Percentiles rank a stretch among this genome's conserved stretches.
Conservation (phyloP, 2,797 vertebrate genomes). For the Acanthornis magna region DNA sequence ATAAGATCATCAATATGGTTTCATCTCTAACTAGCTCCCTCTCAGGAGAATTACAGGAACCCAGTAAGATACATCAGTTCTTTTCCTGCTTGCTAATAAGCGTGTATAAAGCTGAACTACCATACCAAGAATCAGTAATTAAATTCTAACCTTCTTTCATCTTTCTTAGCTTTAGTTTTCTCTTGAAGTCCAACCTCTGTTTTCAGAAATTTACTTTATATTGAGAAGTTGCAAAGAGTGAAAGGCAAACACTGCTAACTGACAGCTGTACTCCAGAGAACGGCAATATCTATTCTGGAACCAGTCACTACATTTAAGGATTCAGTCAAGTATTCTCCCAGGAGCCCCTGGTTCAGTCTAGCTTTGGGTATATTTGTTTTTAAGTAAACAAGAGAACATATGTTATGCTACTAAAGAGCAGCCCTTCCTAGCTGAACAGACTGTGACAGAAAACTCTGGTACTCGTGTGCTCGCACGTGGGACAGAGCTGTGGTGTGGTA, state of each 20-base stretch:
- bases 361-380: not conserved
- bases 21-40: not conserved
- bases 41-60: slow-evolving; percentile 31
- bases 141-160: not conserved
- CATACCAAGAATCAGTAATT: not conserved
- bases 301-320: not conserved
- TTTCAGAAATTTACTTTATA: not conserved
- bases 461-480: not conserved
- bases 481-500: not conserved
- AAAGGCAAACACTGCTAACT: not conserved
- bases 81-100: not conserved
- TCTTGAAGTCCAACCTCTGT: not conserved
- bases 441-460: not conserved
- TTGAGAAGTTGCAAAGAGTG: not conserved
- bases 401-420: not conserved
- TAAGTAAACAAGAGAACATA: slow-evolving; percentile 29
- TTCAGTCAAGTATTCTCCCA: not conserved
- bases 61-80: not conserved
- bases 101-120: not conserved
- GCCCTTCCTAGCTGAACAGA: not conserved
- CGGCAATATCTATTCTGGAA: not conserved
- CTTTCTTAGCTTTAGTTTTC: not conserved
- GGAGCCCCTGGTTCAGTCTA: not conserved
- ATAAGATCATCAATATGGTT: not conserved
- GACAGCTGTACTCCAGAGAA: slow-evolving; percentile 37